phyloP scores from a whole-genome alignment of 2,113 vertebrate species.

The Phodopus roborovskii region DNA sequence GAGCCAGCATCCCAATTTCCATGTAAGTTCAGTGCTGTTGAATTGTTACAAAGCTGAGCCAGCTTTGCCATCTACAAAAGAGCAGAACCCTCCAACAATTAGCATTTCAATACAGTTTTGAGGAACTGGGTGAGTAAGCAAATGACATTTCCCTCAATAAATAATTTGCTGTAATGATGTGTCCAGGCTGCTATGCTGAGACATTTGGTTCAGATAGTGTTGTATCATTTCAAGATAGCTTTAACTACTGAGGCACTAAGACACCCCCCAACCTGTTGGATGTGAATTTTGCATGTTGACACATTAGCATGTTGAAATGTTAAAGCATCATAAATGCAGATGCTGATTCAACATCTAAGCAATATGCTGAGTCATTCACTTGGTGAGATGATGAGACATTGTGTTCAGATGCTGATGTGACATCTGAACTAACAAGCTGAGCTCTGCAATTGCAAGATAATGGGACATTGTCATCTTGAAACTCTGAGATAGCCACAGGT shows the following conservation, averaged over 20 bases:
- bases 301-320: background rate
- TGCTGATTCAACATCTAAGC: background rate
- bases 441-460: background rate
- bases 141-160: background rate
- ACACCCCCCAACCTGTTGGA: background rate
- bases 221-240: background rate
- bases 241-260: background rate
- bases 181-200: background rate
- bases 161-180: background rate
- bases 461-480: background rate
- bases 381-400: background rate
- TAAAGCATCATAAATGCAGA: background rate
- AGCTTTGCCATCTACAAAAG: background rate
- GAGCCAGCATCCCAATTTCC: background rate
- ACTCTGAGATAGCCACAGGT: background rate
- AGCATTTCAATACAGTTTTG: constrained; percentile 1
- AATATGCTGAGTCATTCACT: background rate
- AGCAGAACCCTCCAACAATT: background rate
- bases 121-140: background rate
- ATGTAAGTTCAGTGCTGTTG: background rate
- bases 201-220: background rate
- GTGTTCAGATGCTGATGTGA: background rate
- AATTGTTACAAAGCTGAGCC: constrained; percentile 11
- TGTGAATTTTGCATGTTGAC: background rate
- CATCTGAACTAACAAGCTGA: background rate